phyloP scores from a whole-genome alignment of 37 sponge, comb jelly and placozoan species.

The Sycon ciliatum region DNA sequence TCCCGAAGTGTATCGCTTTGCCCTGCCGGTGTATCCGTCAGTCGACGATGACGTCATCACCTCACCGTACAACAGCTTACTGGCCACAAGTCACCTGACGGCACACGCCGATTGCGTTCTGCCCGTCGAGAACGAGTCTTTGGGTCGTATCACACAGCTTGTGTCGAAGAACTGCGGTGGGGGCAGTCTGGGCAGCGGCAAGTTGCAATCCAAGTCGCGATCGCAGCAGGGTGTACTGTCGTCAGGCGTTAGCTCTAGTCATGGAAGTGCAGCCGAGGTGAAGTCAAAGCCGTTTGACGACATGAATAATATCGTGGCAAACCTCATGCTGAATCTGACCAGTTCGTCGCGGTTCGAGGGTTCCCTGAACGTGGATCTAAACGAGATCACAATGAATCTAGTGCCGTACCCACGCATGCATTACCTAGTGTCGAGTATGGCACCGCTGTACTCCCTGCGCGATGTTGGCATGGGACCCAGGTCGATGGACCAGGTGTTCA shows the following conservation, averaged over 20 bases:
- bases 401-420: constrained; percentile 94
- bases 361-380: constrained; percentile 92
- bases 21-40: constrained; percentile 80
- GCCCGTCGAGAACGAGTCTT: constrained; percentile 94
- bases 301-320: constrained; percentile 96
- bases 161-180: no score
- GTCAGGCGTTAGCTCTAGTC: no score
- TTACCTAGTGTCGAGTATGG: constrained; percentile 80
- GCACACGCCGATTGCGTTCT: constrained; percentile 91
- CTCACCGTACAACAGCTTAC: constrained; percentile 91
- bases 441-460: constrained; percentile 72
- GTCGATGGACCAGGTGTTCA: constrained; percentile 70
- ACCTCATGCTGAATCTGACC: constrained; percentile 85
- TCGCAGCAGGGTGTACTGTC: no score
- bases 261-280: no score
- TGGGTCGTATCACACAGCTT: no score
- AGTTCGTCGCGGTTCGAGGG: constrained; percentile 95
- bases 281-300: constrained; percentile 85
- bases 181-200: no score
- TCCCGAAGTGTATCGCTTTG: constrained; percentile 85
- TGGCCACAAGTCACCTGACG: constrained; percentile 35
- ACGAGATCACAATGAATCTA: constrained; percentile 98
- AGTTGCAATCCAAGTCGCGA: no score
- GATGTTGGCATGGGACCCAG: constrained; percentile 56
- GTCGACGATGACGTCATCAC: constrained; percentile 97